Evolutionary conservation across 2,888 invertebrate genomes (phyloP).

Genomic region (Coecobrya sp.): DNA sequence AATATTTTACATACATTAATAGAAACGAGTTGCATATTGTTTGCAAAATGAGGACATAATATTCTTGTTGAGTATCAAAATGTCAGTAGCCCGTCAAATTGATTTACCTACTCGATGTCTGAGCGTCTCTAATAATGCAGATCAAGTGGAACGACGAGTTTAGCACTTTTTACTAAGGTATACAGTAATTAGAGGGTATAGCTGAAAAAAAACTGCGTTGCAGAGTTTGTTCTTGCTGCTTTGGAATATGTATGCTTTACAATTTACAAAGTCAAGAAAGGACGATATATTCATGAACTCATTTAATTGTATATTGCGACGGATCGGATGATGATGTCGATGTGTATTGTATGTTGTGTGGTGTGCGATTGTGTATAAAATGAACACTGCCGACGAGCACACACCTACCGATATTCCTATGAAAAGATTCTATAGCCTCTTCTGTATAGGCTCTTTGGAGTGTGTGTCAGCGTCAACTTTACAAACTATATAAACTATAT

Average conservation of each 20-base stretch:
- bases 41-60: constrained; percentile 11
- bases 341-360: not conserved
- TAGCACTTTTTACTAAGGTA: not conserved
- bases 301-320: not conserved
- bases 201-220: not conserved
- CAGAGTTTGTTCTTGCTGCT: not conserved
- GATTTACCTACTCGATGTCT: not conserved
- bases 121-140: not conserved
- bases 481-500: too few relatives aligned
- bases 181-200: constrained; percentile 3
- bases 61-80: not conserved
- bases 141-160: not conserved
- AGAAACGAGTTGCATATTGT: not conserved
- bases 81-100: constrained; percentile 1
- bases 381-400: not conserved
- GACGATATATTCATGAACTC: not conserved
- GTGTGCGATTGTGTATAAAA: too few relatives aligned
- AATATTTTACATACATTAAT: constrained; percentile 18
- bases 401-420: not conserved
- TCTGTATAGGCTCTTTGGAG: not conserved
- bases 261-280: constrained; percentile 20
- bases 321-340: not conserved
- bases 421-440: not conserved
- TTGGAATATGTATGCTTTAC: not conserved
- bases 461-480: not conserved